These are phyloP conservation scores for Aethes cnicana DNA, from an alignment of 2,888 invertebrate genomes.

Conservation along the genomic window DNA sequence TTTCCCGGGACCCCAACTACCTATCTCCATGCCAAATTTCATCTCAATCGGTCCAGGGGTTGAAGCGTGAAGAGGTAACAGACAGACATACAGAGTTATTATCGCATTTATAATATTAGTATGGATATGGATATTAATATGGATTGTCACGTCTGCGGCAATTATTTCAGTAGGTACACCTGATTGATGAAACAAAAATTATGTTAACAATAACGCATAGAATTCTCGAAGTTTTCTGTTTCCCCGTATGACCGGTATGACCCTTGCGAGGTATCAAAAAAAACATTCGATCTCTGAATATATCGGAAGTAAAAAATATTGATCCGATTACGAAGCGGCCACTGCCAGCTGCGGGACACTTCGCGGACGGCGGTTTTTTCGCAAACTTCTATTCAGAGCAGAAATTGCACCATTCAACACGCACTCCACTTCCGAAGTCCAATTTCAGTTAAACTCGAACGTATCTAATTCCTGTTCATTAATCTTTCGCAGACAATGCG, in stretches of 20 bases:
- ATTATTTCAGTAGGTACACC: too few relatives aligned
- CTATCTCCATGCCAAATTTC: too few relatives aligned
- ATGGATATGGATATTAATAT: too few relatives aligned
- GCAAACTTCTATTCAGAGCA: conserved; percentile 62
- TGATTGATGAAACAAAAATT: too few relatives aligned
- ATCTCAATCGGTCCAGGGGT: too few relatives aligned
- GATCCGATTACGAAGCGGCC: conserved; percentile 66
- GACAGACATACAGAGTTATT: too few relatives aligned
- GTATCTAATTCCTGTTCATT: conserved; percentile 79
- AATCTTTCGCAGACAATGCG: conserved; percentile 61
- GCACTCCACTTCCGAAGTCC: conserved; percentile 74
- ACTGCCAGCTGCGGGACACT: conserved; percentile 71
- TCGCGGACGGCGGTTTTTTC: conserved; percentile 66
- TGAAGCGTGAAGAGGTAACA: too few relatives aligned
- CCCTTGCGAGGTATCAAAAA: conserved; percentile 8
- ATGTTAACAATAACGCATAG: background rate
- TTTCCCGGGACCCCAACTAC: too few relatives aligned
- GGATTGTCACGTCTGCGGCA: too few relatives aligned
- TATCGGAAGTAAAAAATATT: conserved; percentile 60
- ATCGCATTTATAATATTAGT: too few relatives aligned
- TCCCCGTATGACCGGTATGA: background rate
- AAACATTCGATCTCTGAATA: conserved; percentile 34
- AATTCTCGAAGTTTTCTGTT: background rate
- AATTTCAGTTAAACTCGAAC: conserved; percentile 76
- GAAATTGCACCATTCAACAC: conserved; percentile 68